Evolutionary conservation across 1,140 invertebrate genomes (phyloP).

Genomic region (Orchesella cincta): DNA sequence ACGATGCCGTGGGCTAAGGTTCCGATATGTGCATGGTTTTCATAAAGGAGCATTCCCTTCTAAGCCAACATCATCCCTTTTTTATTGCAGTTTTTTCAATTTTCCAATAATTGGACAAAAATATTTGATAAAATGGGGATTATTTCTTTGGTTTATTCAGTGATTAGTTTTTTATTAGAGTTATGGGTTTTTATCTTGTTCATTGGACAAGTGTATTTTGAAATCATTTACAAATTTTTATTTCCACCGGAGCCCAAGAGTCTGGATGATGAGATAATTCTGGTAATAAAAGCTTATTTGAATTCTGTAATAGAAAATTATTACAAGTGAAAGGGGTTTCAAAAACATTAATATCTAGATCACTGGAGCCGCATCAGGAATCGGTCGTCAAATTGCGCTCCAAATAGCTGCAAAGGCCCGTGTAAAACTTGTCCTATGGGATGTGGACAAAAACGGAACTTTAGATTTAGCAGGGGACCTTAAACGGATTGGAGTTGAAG

Average conservation of each 20-base stretch:
- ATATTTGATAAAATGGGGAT: background rate
- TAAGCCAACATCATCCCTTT: background rate
- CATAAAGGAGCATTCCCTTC: background rate
- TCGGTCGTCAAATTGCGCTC: conserved; percentile 26
- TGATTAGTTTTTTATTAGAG: conserved; percentile 2
- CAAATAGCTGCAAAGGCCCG: background rate
- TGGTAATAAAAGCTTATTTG: conserved; percentile 4
- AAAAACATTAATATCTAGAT: conserved; percentile 27
- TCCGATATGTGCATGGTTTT: no score
- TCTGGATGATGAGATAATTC: conserved; percentile 5
- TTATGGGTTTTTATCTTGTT: background rate
- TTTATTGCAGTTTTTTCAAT: background rate
- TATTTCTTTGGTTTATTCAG: background rate
- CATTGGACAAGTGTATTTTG: background rate
- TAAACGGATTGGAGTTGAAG: conserved; percentile 8
- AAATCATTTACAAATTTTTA: background rate
- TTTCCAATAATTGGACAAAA: background rate
- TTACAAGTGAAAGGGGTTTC: background rate
- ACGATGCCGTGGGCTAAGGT: no score
- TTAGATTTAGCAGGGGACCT: conserved; percentile 9
- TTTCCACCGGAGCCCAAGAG: conserved; percentile 15
- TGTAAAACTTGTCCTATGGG: background rate
- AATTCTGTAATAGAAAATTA: background rate
- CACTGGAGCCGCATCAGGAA: conserved; percentile 10
- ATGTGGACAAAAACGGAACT: conserved; percentile 9